A percentile compares a stretch with the other conserved stretches of the same genome.
Conservation (phyloP, 2,113 vertebrate genomes). For the Poeciliopsis prolifica region DNA sequence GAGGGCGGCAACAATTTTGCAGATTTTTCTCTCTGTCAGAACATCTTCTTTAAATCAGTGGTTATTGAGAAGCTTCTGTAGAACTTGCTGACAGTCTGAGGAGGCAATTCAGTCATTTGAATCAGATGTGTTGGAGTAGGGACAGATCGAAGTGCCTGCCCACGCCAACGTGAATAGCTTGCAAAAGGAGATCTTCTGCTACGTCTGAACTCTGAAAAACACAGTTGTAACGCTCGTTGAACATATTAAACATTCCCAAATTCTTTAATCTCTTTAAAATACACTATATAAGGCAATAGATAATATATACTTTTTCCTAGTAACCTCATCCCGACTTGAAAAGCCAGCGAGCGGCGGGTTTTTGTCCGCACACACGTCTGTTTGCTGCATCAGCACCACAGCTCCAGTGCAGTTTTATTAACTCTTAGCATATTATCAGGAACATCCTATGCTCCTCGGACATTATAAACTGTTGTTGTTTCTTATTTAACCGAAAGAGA, state of each 20-base stretch:
- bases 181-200: neutral
- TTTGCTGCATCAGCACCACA: too few species aligned
- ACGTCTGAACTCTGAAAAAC: neutral
- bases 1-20: neutral
- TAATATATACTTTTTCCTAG: too few species aligned
- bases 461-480: conserved; percentile 49
- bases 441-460: conserved; percentile 28
- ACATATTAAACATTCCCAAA: too few species aligned
- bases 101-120: neutral
- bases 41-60: neutral
- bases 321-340: too few species aligned
- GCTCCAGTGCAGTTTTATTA: conserved; percentile 18
- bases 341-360: too few species aligned
- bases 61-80: neutral
- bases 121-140: neutral
- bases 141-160: neutral
- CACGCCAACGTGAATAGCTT: neutral
- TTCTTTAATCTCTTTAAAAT: too few species aligned
- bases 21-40: neutral
- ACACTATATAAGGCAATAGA: too few species aligned
- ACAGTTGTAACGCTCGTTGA: too few species aligned
- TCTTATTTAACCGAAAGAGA: conserved; percentile 62
- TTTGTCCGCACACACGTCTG: too few species aligned
- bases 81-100: neutral
- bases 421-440: conserved; percentile 47